A percentile compares a stretch with the other conserved stretches of the same genome.
Evolutionary conservation across 2,797 vertebrate species (phyloP).

Genomic region (Myiothlypis chrysogaster): DNA sequence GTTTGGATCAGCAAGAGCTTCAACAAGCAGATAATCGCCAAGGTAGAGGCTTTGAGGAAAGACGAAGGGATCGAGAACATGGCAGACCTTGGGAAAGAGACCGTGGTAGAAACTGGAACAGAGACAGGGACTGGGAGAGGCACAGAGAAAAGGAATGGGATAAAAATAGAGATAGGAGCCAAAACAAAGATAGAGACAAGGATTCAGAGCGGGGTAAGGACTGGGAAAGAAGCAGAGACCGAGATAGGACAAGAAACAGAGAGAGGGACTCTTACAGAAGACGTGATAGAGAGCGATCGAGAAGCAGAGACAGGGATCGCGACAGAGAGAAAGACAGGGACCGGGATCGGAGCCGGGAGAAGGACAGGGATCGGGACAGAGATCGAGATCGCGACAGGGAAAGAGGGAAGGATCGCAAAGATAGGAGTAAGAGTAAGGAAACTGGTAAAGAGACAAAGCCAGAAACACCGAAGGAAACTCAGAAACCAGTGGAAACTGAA

Average conservation of each 20-base stretch:
- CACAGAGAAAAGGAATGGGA: slow-evolving; percentile 77
- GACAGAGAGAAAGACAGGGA: slow-evolving; percentile 76
- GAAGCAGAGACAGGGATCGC: slow-evolving; percentile 76
- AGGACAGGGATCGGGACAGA: slow-evolving; percentile 80
- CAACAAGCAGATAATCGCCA: slow-evolving; percentile 80
- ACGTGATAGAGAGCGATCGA: slow-evolving; percentile 77
- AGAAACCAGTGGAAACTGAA: slow-evolving; percentile 66
- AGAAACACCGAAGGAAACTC: slow-evolving; percentile 77
- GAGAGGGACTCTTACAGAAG: slow-evolving; percentile 81
- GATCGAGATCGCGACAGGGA: slow-evolving; percentile 75
- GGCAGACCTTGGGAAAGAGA: slow-evolving; percentile 82
- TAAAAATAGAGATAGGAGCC: slow-evolving; percentile 71
- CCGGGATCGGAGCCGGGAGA: slow-evolving; percentile 78
- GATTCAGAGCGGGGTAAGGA: slow-evolving; percentile 67
- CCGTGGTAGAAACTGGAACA: slow-evolving; percentile 80
- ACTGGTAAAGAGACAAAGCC: slow-evolving; percentile 81
- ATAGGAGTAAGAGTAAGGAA: slow-evolving; percentile 82
- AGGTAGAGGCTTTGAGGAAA: slow-evolving; percentile 84
- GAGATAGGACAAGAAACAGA: slow-evolving; percentile 68
- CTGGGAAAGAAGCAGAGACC: slow-evolving; percentile 74
- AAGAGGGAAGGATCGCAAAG: slow-evolving; percentile 76
- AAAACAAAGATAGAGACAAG: slow-evolving; percentile 65
- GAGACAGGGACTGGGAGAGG: slow-evolving; percentile 82
- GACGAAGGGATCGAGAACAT: slow-evolving; percentile 85
- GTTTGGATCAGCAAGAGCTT: slow-evolving; percentile 66